Conservation (phyloP, 2,888 invertebrate species). For the Carpatolechia fugitivella region DNA sequence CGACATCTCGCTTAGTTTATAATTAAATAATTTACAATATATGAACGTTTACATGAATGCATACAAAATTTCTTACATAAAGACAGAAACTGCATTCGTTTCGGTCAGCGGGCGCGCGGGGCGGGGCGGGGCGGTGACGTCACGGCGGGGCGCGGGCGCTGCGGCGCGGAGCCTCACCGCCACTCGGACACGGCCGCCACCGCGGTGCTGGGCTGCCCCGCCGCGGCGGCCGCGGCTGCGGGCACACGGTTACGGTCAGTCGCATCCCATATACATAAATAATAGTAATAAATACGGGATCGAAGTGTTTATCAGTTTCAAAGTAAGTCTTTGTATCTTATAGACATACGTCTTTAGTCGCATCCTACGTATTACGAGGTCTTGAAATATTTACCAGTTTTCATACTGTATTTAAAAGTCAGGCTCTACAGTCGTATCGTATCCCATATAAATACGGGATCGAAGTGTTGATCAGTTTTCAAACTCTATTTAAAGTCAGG, state of each 20-base stretch:
- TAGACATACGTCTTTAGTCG: no score
- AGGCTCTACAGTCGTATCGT: no score
- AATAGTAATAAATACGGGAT: no score
- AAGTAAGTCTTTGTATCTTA: no score
- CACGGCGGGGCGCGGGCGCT: constrained; percentile 25
- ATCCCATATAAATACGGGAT: no score
- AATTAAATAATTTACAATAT: constrained; percentile 70
- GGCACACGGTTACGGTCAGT: constrained; percentile 4
- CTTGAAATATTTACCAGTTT: no score
- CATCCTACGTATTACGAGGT: no score
- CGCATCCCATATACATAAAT: no score
- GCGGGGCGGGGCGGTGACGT: constrained; percentile 15
- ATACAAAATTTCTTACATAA: constrained; percentile 43
- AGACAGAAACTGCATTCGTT: constrained; percentile 32
- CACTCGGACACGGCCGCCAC: constrained; percentile 79
- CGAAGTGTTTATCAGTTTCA: no score
- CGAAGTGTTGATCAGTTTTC: no score
- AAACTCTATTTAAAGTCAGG: no score
- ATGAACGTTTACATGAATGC: constrained; percentile 63
- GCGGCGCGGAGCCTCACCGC: constrained; percentile 73
- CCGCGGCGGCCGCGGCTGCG: constrained; percentile 52
- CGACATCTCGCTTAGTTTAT: constrained; percentile 47
- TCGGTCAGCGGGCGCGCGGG: not conserved
- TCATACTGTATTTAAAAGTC: no score
- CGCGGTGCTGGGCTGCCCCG: constrained; percentile 80